Base-by-base conservation (phyloP, 2,113 vertebrate genomes). In the Hymenochirus boettgeri region DNA sequence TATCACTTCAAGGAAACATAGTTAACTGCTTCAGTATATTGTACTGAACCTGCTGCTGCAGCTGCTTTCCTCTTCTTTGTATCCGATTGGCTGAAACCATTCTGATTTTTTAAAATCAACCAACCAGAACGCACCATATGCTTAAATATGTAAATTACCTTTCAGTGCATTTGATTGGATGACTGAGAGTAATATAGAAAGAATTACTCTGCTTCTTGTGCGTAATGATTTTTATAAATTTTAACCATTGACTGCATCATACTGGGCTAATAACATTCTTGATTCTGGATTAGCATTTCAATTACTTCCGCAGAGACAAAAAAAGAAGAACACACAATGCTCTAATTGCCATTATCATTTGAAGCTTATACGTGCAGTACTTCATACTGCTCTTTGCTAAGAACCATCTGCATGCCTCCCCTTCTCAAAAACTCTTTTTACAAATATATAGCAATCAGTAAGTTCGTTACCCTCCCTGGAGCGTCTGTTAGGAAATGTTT, bases 101-200 rank as follows among this genome's bases (percentile, higher is more conserved):
- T 31, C 42, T 56, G 70, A 59, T 65, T 61, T 65, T 71, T 65
- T 31, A 52, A 73, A 69, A 57, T 48, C 50, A 73, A 51, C 65
- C 63, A 72, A 59, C 74, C 72, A 73, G 65, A 61, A 70, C 42
- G 23, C 4, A 18, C 5, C 18, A 18, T 12, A 55, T 31, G 27
- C 37, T 3, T 19, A 18, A 53, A n/a, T 27, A 55, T 18, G 42
- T 46, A 56, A 54, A 53, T 61, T 31, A 65, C 37, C 62, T 65
- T 23, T 65, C 47, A 15, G 52, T 53, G 26, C 55, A 31, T 17
- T 46, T 57, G 4, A 54, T 55, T 65, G 50, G 35, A 29, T 60
- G 47, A 35, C 26, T 35, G 57, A 33, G 24, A 26, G 46, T 51
- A 42, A 27, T 12, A 57, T 33, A 55, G 46, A 59, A 59, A 23